Evolutionary conservation across 1,140 invertebrate species (phyloP), one percentile per base, ranked within the genome.

Genomic region (Drosophila seguyi): DNA sequence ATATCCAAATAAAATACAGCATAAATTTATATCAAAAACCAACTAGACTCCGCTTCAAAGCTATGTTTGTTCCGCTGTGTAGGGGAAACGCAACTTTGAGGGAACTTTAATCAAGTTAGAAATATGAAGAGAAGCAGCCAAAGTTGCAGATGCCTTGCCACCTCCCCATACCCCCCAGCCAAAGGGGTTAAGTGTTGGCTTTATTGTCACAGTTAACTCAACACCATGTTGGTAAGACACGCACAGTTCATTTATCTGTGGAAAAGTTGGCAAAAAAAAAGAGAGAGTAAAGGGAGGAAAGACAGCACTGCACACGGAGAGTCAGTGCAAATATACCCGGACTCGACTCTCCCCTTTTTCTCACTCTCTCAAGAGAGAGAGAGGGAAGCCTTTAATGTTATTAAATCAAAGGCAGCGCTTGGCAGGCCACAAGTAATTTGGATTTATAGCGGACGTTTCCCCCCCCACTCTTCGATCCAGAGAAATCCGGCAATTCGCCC

Each of bases 381-480:
- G 29, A 14, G 48, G 8, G 29, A 25, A 29, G 38, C 44, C 78
- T 63, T 80, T 80, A 80, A 80, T 81, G 66, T 75, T 80, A 80
- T 80, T 80, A 80, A 80, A 80, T 80, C 78, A 75, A 75, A 56
- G 78, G 62, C 31, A 44, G 56, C 41, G 58, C 69, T 58, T 67
- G 69, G 66, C 56, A 61, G 71, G 69, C 71, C 78, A 80, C 78
- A 80, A 80, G 69, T 79, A 80, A 80, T 80, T 80, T 62, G 78
- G 62, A 80, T 80, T 80, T 80, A 80, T 80, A 79, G 76, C 69
- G 44, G 56, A 80, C 29, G 22, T 25, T 20, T 18, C 20, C 27
- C 34, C 18, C 39, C 16, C 16, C 44, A 20, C 25, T 27, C 25
- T 59, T 59, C 20, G 52, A 55, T 53, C 31, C 50, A 16, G 4